Base-by-base conservation (phyloP, 1,140 invertebrate genomes). In the Bombus superbus region DNA sequence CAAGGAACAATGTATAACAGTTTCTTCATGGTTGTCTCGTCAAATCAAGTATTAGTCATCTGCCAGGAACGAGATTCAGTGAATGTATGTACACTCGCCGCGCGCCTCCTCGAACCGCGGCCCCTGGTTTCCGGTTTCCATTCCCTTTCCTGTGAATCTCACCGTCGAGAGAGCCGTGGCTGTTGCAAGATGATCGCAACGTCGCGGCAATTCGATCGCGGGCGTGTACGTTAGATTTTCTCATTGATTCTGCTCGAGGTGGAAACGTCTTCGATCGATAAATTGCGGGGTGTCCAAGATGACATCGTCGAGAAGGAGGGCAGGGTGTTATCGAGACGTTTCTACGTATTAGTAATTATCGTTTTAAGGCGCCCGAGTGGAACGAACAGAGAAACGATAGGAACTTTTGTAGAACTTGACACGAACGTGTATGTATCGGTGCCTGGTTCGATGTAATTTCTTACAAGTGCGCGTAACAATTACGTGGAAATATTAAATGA, bases 1-100 rank as follows among this genome's bases (percentile, higher is more conserved):
- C 92, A 90, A 90, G 91, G 92, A 92, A 94, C 94, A 94, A 94
- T 94, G 92, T 94, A 93, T 94, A 94, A 94, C 94, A 94, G 88
- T 94, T 93, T 91, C 93, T 94, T 94, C 91, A 92, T 92, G 92
- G 92, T 90, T 93, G 93, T 94, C 92, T 89, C 89, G 92, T 92
- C 89, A 92, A 94, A 94, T 94, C 90, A 92, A 88, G 92, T 88
- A 94, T 94, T 94, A 94, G 93, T 94, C 93, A 94, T 92, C 92
- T 87, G 82, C 87, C 88, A 72, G 77, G 83, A 85, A 88, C 91
- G 85, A 91, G 91, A 90, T 91, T 92, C 87, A 92, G 76, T 83
- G 84, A 81, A 72, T 53, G 78, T 66, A 66, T 42, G n/a, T 40
- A 44, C n/a, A 32, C 10, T 38, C 32, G 42, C 40, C n/a, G 38